phyloP scores from a whole-genome alignment of 2,888 invertebrate species.

The Pachycephus smyrnensis region DNA sequence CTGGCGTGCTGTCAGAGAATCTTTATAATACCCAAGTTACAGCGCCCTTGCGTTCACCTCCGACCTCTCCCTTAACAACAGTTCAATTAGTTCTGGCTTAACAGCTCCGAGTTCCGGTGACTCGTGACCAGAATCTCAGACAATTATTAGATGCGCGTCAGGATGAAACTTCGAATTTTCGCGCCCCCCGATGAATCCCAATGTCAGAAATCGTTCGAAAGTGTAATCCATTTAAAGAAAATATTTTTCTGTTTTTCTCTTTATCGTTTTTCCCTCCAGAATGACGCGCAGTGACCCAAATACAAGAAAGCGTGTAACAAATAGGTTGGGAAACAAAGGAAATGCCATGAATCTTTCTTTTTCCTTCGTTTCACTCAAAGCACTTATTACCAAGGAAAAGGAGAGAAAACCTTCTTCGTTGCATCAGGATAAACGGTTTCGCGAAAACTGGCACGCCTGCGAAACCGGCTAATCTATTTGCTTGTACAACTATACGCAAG shows the following conservation, averaged over 20 bases:
- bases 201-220: background rate
- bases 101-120: conserved; percentile 50
- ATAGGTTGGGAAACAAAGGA: background rate
- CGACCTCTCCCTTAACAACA: conserved; percentile 32
- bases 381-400: background rate
- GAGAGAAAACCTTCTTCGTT: background rate
- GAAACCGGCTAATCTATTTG: conserved; percentile 44
- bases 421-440: background rate
- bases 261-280: too few relatives aligned
- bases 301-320: background rate
- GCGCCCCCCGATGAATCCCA: conserved; percentile 4
- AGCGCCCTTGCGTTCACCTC: conserved; percentile 35
- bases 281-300: too few relatives aligned
- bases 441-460: conserved; percentile 7
- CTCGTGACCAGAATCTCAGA: conserved; percentile 52
- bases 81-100: conserved; percentile 58
- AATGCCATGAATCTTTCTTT: background rate
- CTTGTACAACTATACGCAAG: conserved; percentile 25
- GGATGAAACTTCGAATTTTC: conserved; percentile 30
- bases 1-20: conserved; percentile 44
- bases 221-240: background rate
- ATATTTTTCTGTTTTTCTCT: too few relatives aligned
- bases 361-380: background rate
- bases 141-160: conserved; percentile 37
- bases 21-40: conserved; percentile 48